Evolutionary conservation across 2,113 vertebrate species (phyloP).

Genomic region (Brachyhypopomus occidentalis): DNA sequence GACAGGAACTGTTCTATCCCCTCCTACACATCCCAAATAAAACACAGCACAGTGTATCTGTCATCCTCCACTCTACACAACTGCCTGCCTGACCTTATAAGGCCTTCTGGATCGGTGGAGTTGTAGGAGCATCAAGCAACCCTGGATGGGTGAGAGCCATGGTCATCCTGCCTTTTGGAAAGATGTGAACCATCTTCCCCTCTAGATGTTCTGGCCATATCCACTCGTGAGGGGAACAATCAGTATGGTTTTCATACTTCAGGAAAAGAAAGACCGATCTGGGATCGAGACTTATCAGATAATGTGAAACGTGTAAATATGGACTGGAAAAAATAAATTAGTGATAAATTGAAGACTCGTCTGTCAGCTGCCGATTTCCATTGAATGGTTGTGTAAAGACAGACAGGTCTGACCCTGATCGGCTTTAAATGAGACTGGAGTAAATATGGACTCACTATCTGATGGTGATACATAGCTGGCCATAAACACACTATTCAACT

Average conservation of each 20-base stretch:
- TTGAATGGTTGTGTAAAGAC: neutral
- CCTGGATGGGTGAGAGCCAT: slow-evolving; percentile 25
- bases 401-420: slow-evolving; percentile 18
- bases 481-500: neutral
- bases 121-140: slow-evolving; percentile 36
- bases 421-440: slow-evolving; percentile 10
- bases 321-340: neutral
- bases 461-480: neutral
- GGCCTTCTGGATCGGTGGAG: slow-evolving; percentile 39
- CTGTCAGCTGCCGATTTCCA: neutral
- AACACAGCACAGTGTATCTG: slow-evolving; percentile 24
- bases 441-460: slow-evolving; percentile 24
- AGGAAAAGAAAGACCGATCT: neutral
- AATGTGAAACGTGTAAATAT: slow-evolving; percentile 15
- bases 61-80: slow-evolving; percentile 41
- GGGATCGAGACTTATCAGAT: slow-evolving; percentile 8
- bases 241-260: neutral
- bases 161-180: neutral
- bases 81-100: slow-evolving; percentile 52
- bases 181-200: neutral
- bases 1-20: neutral
- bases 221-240: neutral
- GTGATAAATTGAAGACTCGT: slow-evolving; percentile 3
- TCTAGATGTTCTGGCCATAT: slow-evolving; percentile 26
- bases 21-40: slow-evolving; percentile 6